A percentile compares a stretch with the other conserved stretches of the same genome.
Conservation (phyloP, 2,113 vertebrate genomes). For the Vidua macroura region DNA sequence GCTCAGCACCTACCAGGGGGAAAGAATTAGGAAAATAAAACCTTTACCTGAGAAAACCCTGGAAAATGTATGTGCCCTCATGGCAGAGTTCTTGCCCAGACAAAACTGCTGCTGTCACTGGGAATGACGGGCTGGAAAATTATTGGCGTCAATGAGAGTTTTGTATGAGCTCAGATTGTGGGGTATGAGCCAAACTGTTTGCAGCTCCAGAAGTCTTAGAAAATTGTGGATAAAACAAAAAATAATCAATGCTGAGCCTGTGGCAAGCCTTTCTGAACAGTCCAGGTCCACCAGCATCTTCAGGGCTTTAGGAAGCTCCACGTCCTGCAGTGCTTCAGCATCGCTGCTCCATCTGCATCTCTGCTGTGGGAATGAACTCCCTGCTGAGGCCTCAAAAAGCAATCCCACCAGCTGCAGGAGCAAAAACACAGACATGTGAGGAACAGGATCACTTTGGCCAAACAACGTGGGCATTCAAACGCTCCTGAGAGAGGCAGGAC, state of each 20-base stretch:
- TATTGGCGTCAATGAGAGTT: not conserved
- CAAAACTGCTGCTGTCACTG: conserved; percentile 12
- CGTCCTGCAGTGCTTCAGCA: not conserved
- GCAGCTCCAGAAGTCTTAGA: not conserved
- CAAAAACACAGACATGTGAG: not conserved
- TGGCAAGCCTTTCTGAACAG: not conserved
- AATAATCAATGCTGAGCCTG: not conserved
- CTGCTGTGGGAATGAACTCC: not conserved
- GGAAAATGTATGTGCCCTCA: not conserved
- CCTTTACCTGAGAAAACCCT: conserved; percentile 56
- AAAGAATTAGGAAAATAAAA: conserved; percentile 17
- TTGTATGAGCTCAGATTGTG: not conserved
- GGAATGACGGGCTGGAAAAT: conserved; percentile 8
- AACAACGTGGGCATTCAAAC: accelerated
- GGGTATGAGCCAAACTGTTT: not conserved
- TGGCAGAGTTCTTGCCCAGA: not conserved
- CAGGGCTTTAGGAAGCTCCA: not conserved
- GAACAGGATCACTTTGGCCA: not conserved
- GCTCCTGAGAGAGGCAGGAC: not conserved
- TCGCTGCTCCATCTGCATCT: not conserved
- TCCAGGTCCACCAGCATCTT: not conserved
- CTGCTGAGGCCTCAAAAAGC: not conserved
- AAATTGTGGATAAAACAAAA: not conserved
- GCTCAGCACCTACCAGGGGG: conserved; percentile 21
- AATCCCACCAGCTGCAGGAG: not conserved